Evolutionary conservation across 1,140 invertebrate genomes (phyloP), one percentile per base, ranked within the genome.

Genomic region (Drosophila santomea): DNA sequence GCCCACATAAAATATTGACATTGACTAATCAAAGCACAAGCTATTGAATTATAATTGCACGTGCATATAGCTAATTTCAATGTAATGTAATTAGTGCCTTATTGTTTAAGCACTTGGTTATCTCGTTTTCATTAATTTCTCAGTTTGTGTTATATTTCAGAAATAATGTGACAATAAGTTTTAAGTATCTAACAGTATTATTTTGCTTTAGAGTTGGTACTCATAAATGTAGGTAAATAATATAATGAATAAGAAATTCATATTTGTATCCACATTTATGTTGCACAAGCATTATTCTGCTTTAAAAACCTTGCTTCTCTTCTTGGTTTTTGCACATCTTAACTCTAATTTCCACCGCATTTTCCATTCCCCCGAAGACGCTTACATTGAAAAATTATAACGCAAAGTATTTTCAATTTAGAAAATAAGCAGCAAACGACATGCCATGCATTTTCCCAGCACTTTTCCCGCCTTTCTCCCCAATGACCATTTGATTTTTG

Each of bases 371-470:
- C 41, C 61, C 36, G 6, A 28, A 59, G 39, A 25, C 38, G 59
- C 36, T 67, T 38, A 28, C 63, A 50, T 67, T 76, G 54, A 72
- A 63, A 78, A 68, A 88, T 76, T 76, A 67, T 67, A 88, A 68
- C 50, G 69, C 69, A 67, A 85, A 85, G 67, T 80, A 86, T 88
- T 85, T 85, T 85, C 78, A 86, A 82, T 82, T 86, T 88, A 54
- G 64, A 39, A 57, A 66, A 82, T 78, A 88, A 77, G 64, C 64
- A 66, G 57, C 61, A 75, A 85, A 85, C 71, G 82, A 64, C 83
- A 82, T 63, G 79, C 78, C 57, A 78, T 85, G 78, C 78, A 76
- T 78, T 66, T 58, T 52, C 32, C 50, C 5, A 36, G 48, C 68
- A 58, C 61, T 68, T 74, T 61, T 66, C 50, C 74, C 63, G 38